Evolutionary conservation across 2,113 vertebrate genomes (phyloP).

Genomic region (Cavia porcellus): DNA sequence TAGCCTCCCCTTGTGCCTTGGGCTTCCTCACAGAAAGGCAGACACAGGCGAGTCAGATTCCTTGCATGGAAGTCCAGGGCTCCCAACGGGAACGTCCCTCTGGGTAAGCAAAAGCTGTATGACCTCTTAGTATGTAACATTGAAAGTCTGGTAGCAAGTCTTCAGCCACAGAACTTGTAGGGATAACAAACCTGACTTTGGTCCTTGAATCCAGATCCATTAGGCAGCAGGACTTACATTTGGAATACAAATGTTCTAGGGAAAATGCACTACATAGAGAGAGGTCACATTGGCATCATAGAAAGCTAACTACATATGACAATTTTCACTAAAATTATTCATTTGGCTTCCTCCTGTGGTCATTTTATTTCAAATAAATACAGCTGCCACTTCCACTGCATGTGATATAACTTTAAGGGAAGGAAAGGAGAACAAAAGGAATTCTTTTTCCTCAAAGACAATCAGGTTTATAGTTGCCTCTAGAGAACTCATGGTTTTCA

Average conservation of each 20-base stretch:
- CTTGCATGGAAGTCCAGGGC: background rate
- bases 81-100: background rate
- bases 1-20: background rate
- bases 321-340: constrained; percentile 43
- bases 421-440: constrained; percentile 50
- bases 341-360: constrained; percentile 1
- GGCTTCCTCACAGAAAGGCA: background rate
- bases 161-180: background rate
- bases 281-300: background rate
- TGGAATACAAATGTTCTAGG: background rate
- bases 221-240: background rate
- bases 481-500: constrained; percentile 61
- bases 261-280: background rate
- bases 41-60: background rate
- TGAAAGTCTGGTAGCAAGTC: background rate
- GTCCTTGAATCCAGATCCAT: background rate
- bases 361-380: constrained; percentile 62
- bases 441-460: constrained; percentile 61
- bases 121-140: background rate
- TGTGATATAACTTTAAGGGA: constrained; percentile 23
- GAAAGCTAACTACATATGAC: constrained; percentile 36
- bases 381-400: background rate
- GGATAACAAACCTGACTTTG: background rate
- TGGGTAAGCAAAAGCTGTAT: background rate
- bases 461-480: constrained; percentile 44